phyloP scores from a whole-genome alignment of 1,140 invertebrate genomes.

The Batillaria attramentaria region DNA sequence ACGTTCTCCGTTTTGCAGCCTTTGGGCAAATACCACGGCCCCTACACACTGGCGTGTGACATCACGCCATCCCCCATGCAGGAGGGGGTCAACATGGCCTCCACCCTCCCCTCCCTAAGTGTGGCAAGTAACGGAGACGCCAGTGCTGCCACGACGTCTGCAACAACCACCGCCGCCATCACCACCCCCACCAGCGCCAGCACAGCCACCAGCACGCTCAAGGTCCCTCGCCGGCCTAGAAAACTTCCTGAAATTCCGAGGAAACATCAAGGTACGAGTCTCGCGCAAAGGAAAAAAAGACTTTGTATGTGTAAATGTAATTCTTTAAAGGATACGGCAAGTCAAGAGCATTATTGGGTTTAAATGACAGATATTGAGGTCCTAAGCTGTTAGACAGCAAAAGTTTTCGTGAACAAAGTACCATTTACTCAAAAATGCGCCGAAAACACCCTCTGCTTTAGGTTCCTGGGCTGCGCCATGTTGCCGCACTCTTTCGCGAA shows the following conservation, averaged over 20 bases:
- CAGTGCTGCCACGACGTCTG: neutral
- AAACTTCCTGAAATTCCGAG: conserved; percentile 16
- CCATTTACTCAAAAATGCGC: neutral
- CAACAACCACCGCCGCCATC: neutral
- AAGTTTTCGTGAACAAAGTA: neutral
- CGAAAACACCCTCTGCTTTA: neutral
- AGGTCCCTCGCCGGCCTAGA: conserved; percentile 8
- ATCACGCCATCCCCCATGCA: conserved; percentile 21
- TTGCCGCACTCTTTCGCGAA: too few species aligned
- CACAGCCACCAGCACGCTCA: neutral
- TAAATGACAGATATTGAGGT: neutral
- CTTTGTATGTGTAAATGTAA: neutral
- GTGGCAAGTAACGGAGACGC: neutral
- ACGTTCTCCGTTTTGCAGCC: too few species aligned
- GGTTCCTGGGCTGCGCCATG: neutral
- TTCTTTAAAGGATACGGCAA: neutral
- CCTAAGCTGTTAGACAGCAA: neutral
- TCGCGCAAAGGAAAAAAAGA: too few species aligned
- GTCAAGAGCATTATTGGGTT: neutral
- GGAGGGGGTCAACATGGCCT: neutral
- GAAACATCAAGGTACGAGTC: neutral
- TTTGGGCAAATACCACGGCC: neutral
- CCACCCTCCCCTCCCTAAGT: conserved; percentile 2
- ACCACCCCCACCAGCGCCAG: neutral
- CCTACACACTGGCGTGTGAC: conserved; percentile 31